Percentiles rank a stretch among this genome's conserved stretches.
phyloP scores from a whole-genome alignment of 2,797 vertebrate genomes.

The Enteromius trimaculatus region DNA sequence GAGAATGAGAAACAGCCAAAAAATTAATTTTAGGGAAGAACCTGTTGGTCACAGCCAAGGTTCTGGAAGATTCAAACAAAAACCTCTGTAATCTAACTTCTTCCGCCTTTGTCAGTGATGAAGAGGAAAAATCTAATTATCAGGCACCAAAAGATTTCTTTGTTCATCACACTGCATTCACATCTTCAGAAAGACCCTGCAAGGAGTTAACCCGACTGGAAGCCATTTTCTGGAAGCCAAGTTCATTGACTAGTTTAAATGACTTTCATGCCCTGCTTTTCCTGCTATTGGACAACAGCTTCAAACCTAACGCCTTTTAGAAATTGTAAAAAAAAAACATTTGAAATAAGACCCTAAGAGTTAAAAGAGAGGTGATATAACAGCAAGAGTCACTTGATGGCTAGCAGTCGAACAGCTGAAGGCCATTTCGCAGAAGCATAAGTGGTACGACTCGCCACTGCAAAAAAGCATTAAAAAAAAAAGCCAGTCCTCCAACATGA shows the following conservation, averaged over 20 bases:
- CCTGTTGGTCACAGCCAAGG: slow-evolving; percentile 29
- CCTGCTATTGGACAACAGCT: slow-evolving; percentile 8
- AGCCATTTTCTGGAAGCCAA: slow-evolving; percentile 74
- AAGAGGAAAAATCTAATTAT: slow-evolving; percentile 76
- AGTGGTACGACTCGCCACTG: not conserved
- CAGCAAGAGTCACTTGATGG: not conserved
- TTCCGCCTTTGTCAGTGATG: slow-evolving; percentile 53
- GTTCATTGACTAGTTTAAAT: slow-evolving; percentile 66
- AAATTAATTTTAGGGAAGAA: slow-evolving; percentile 47
- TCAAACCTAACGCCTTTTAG: slow-evolving; percentile 5
- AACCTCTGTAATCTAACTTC: slow-evolving; percentile 61
- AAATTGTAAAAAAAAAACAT: slow-evolving; percentile 6
- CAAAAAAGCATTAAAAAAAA: not conserved
- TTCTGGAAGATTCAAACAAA: slow-evolving; percentile 49
- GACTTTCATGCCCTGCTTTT: slow-evolving; percentile 23
- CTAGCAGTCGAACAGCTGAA: slow-evolving; percentile 13
- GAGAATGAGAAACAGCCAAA: not conserved
- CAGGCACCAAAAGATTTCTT: slow-evolving; percentile 78
- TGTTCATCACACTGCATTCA: slow-evolving; percentile 76
- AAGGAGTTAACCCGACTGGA: slow-evolving; percentile 70
- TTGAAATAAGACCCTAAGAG: slow-evolving; percentile 21
- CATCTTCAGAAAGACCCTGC: slow-evolving; percentile 73
- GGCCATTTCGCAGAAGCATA: slow-evolving; percentile 14
- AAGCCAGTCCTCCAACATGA: not conserved
- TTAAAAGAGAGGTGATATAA: not conserved